These are phyloP conservation scores for Aramus guarauna DNA, from an alignment of 2,113 vertebrate genomes.

Conservation along the genomic window DNA sequence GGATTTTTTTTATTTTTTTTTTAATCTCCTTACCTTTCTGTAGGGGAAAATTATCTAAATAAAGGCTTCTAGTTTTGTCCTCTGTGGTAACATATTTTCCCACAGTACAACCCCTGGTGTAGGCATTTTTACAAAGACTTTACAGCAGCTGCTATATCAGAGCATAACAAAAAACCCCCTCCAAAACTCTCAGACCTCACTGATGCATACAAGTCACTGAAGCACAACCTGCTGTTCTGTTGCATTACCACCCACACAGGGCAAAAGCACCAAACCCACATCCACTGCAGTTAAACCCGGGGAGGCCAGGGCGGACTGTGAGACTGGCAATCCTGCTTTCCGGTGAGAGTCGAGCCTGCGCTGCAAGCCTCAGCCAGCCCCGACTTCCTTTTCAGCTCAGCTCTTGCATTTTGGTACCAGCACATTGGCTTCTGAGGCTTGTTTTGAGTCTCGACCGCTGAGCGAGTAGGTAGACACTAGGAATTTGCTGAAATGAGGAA, in stretches of 20 bases:
- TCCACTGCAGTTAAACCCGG: neutral
- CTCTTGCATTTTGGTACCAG: neutral
- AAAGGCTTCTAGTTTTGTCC: neutral
- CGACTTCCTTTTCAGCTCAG: neutral
- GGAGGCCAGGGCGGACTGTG: fast-evolving
- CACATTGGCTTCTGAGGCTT: neutral
- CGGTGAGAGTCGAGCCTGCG: fast-evolving
- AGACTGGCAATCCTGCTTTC: neutral
- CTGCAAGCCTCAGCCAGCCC: neutral
- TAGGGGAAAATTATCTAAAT: neutral
- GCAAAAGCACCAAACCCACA: neutral
- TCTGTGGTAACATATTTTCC: neutral
- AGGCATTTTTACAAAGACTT: neutral
- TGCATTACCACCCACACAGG: neutral
- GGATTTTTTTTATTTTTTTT: neutral
- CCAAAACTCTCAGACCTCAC: neutral
- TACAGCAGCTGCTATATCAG: neutral
- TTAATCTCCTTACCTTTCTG: neutral
- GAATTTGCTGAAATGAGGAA: neutral
- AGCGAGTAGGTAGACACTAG: neutral
- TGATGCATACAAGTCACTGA: neutral
- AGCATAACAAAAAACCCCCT: neutral
- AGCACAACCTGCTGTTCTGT: neutral
- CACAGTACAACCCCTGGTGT: neutral
- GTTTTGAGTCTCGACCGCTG: fast-evolving